These are phyloP conservation scores for Candidula unifasciata DNA, from an alignment of 2,888 invertebrate genomes.

Conservation along the genomic window DNA sequence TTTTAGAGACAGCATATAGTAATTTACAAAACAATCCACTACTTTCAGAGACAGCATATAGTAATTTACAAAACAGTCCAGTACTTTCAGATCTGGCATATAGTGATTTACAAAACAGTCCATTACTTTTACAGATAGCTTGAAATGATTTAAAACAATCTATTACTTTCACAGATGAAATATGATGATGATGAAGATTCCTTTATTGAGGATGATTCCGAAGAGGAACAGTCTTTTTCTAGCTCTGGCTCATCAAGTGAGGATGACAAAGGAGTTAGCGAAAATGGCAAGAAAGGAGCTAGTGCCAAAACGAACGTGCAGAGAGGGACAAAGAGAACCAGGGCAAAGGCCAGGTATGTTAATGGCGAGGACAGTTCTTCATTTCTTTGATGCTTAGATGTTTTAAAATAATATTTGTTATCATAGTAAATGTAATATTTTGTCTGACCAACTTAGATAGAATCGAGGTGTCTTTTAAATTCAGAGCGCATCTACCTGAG, in stretches of 20 bases:
- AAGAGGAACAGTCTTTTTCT: constrained; percentile 57
- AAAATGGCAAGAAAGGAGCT: constrained; percentile 51
- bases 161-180: constrained; percentile 49
- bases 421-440: not conserved
- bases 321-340: constrained; percentile 43
- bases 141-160: no score
- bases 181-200: constrained; percentile 68
- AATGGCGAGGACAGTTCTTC: not conserved
- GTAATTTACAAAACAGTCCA: no score
- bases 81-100: no score
- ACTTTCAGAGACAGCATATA: no score
- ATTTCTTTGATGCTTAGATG: not conserved
- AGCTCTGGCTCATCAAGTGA: constrained; percentile 52
- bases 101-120: no score
- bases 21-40: no score
- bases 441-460: not conserved
- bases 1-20: no score
- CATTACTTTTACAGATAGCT: no score
- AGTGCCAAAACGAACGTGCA: constrained; percentile 37
- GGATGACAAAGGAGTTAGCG: constrained; percentile 51
- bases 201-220: constrained; percentile 65
- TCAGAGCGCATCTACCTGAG: no score
- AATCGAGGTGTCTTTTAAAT: no score
- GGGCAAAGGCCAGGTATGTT: constrained; percentile 49
- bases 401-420: not conserved